phyloP scores from a whole-genome alignment of 2,888 invertebrate species.

The Calephelis perditalis region DNA sequence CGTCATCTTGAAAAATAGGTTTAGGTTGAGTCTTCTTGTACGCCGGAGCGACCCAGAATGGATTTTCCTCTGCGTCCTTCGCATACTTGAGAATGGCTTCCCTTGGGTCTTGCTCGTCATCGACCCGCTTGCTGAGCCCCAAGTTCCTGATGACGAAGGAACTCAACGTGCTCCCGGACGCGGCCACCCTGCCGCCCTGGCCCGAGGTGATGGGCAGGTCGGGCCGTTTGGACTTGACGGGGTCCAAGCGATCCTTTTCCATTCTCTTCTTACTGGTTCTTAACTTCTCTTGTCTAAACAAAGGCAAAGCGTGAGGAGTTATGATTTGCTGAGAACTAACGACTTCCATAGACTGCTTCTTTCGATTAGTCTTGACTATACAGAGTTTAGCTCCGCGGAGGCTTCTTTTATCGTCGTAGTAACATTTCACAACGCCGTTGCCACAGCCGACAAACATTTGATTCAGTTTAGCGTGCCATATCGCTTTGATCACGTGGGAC shows the following conservation, averaged over 20 bases:
- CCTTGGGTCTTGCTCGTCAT: conserved; percentile 95
- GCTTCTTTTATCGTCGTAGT: conserved; percentile 92
- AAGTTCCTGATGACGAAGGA: conserved; percentile 97
- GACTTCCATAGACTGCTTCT: conserved; percentile 90
- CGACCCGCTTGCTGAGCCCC: conserved; percentile 93
- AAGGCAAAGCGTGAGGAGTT: conserved; percentile 95
- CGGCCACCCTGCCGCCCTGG: conserved; percentile 95
- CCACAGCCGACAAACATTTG: conserved; percentile 96
- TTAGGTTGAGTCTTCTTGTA: conserved; percentile 93
- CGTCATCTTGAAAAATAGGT: conserved; percentile 83
- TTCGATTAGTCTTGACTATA: conserved; percentile 87
- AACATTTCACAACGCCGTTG: conserved; percentile 92
- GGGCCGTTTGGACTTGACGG: conserved; percentile 88
- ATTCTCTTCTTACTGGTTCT: conserved; percentile 92
- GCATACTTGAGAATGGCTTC: conserved; percentile 97
- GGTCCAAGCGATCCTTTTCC: conserved; percentile 94
- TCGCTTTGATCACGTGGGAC: conserved; percentile 90
- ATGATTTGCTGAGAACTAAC: conserved; percentile 95
- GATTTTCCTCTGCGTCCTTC: conserved; percentile 96
- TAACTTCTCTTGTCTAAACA: conserved; percentile 95
- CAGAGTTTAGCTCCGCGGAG: conserved; percentile 94
- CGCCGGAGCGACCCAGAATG: conserved; percentile 97
- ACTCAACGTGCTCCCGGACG: conserved; percentile 96
- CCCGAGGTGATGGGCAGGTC: conserved; percentile 93
- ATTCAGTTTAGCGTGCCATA: conserved; percentile 99